A percentile compares a stretch with the other conserved stretches of the same genome.
Evolutionary conservation across 2,113 vertebrate genomes (phyloP).

Genomic region (Rhabdomys dilectus): DNA sequence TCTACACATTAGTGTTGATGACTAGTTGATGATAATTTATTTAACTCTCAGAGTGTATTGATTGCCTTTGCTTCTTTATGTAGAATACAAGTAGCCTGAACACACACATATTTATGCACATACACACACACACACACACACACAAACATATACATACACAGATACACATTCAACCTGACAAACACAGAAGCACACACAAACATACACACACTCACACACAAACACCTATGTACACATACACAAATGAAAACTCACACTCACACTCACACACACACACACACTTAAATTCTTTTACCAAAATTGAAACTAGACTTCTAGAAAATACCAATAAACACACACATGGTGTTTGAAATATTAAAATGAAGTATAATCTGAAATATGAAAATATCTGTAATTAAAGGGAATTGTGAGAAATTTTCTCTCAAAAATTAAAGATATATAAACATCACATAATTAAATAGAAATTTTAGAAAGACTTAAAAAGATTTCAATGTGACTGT

Average conservation of each 20-base stretch:
- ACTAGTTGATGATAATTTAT: not conserved
- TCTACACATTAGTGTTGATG: not conserved
- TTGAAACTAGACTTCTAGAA: not conserved
- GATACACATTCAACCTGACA: too few species aligned
- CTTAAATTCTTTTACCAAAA: not conserved
- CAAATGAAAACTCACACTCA: not conserved
- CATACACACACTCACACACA: not conserved
- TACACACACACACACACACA: not conserved
- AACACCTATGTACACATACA: not conserved
- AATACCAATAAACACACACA: not conserved
- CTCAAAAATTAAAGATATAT: slow-evolving; percentile 30
- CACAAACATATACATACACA: not conserved
- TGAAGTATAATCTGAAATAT: slow-evolving; percentile 25
- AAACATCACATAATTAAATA: not conserved
- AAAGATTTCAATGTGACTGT: not conserved
- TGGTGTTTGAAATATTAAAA: slow-evolving; percentile 12
- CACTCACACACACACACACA: not conserved
- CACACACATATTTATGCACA: not conserved
- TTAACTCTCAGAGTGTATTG: not conserved
- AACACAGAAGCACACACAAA: not conserved
- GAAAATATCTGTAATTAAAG: slow-evolving; percentile 36
- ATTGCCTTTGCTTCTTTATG: not conserved
- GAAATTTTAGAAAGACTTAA: not conserved
- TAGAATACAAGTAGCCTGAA: not conserved
- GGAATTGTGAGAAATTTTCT: not conserved